Conservation (phyloP, 2,888 invertebrate species). For the Nemoura dubitans region DNA sequence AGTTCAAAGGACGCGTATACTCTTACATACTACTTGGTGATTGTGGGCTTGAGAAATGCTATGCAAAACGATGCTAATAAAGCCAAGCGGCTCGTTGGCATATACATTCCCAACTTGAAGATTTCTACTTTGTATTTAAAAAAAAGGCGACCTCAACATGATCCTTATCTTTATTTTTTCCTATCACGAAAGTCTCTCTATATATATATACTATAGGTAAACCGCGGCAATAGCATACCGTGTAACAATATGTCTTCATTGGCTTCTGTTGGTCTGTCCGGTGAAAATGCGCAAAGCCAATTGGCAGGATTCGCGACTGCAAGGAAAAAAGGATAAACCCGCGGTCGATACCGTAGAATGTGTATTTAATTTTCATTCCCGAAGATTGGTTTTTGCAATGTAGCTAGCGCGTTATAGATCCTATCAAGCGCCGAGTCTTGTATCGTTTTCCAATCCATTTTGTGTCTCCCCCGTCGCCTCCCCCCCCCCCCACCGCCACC, state of each 20-base stretch:
- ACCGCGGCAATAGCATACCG: too few species aligned
- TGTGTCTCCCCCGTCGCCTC: neutral
- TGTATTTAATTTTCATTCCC: conserved; percentile 19
- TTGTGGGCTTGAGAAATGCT: neutral
- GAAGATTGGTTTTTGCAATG: conserved; percentile 30
- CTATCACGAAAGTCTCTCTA: neutral
- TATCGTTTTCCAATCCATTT: conserved; percentile 35
- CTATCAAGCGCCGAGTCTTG: conserved; percentile 13
- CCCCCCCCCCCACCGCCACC: neutral
- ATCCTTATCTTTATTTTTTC: neutral
- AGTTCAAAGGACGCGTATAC: conserved; percentile 1
- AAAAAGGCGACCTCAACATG: neutral
- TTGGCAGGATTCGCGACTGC: neutral
- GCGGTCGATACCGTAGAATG: neutral
- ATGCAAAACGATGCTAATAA: neutral
- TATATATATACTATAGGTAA: too few species aligned
- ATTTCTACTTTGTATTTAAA: neutral
- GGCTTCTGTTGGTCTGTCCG: neutral
- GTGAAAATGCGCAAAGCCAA: neutral
- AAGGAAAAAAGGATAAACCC: too few species aligned
- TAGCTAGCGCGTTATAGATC: conserved; percentile 35
- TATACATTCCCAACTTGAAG: neutral
- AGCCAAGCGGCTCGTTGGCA: neutral
- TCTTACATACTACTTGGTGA: too few species aligned
- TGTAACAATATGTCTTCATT: neutral